Percentiles rank a stretch among this genome's conserved stretches.
phyloP scores from a whole-genome alignment of 2,113 vertebrate species.

The Festucalex cinctus region DNA sequence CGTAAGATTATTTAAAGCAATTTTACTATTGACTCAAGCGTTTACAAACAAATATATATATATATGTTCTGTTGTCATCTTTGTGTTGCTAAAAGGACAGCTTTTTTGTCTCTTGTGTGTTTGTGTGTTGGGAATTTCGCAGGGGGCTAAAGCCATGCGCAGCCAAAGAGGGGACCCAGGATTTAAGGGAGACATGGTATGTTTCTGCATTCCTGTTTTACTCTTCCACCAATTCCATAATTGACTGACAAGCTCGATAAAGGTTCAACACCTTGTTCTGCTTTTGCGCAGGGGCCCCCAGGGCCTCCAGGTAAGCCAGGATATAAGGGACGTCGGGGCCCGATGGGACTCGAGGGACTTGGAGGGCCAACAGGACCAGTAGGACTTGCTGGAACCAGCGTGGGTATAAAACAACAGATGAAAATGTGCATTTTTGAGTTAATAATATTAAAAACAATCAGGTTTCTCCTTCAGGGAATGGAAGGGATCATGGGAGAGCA shows the following conservation, averaged over 20 bases:
- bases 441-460: neutral
- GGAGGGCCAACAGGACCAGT: conserved; percentile 52
- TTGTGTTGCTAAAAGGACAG: conserved; percentile 3
- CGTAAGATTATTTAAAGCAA: conserved; percentile 74
- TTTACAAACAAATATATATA: neutral
- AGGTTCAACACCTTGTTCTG: neutral
- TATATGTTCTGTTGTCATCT: neutral
- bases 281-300: conserved; percentile 55
- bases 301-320: conserved; percentile 65
- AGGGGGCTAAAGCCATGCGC: conserved; percentile 63
- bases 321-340: conserved; percentile 60
- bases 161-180: conserved; percentile 62
- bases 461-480: conserved; percentile 54
- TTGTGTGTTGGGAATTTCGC: conserved; percentile 7
- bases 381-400: conserved; percentile 60
- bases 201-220: neutral
- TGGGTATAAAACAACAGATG: conserved; percentile 39
- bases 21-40: conserved; percentile 14
- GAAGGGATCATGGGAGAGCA: conserved; percentile 72
- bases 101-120: neutral
- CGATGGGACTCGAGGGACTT: conserved; percentile 58
- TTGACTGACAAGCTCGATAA: neutral
- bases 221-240: neutral
- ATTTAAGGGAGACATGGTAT: conserved; percentile 61
- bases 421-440: neutral